Evolutionary conservation across 2,888 invertebrate genomes (phyloP).

Genomic region (Acleris laterana): DNA sequence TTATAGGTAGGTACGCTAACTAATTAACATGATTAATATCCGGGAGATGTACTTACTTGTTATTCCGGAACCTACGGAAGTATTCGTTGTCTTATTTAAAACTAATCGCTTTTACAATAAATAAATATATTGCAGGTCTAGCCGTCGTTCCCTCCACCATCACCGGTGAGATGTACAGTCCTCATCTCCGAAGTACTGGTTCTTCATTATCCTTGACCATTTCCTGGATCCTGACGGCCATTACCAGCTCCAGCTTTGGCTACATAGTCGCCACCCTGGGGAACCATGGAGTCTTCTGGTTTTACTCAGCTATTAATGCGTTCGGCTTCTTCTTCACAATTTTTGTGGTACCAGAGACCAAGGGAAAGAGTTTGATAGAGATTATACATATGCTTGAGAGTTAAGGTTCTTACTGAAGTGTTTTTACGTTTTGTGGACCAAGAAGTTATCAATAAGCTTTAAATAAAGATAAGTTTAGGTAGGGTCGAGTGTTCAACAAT

Average conservation of each 20-base stretch:
- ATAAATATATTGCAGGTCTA: not conserved
- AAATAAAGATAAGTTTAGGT: too few species aligned
- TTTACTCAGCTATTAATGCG: not conserved
- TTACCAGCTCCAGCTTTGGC: slow-evolving; percentile 8
- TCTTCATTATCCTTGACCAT: slow-evolving; percentile 16
- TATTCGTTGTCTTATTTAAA: too few species aligned
- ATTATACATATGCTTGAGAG: slow-evolving; percentile 1
- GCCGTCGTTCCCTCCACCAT: slow-evolving; percentile 14
- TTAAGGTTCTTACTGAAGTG: too few species aligned
- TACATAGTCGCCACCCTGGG: slow-evolving; percentile 2
- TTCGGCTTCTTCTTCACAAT: not conserved
- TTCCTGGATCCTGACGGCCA: not conserved
- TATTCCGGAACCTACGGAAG: too few species aligned
- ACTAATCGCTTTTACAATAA: too few species aligned
- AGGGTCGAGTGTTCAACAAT: too few species aligned
- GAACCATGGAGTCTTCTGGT: not conserved
- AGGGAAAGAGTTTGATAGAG: slow-evolving; percentile 7
- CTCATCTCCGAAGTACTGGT: slow-evolving; percentile 16
- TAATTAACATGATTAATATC: too few species aligned
- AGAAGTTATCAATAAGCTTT: too few species aligned
- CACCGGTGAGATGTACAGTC: slow-evolving; percentile 20
- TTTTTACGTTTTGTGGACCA: too few species aligned
- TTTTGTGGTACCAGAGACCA: slow-evolving; percentile 5
- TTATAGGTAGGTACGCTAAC: too few species aligned
- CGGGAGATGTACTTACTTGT: too few species aligned